These are phyloP conservation scores for Gracilinanus agilis DNA, from an alignment of 2,113 vertebrate genomes.

Conservation along the genomic window DNA sequence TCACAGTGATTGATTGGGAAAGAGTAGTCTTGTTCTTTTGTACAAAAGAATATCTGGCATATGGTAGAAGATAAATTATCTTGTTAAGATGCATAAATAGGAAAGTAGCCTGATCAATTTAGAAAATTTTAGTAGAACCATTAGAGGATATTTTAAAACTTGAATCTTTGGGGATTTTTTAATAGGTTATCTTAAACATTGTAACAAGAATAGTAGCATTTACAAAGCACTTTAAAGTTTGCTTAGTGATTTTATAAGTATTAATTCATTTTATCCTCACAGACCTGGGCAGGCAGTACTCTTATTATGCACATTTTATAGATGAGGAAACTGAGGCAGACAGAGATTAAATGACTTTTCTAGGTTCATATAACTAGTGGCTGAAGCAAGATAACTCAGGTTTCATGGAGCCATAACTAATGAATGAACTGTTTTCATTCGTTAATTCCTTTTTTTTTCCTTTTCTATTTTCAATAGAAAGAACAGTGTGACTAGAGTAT, in stretches of 20 bases:
- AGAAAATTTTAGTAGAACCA: not conserved
- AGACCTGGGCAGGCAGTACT: not conserved
- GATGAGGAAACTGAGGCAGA: not conserved
- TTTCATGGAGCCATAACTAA: not conserved
- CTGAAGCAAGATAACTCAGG: not conserved
- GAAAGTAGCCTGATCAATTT: not conserved
- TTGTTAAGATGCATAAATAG: not conserved
- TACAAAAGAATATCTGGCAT: not conserved
- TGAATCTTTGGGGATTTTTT: not conserved
- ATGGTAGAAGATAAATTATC: not conserved
- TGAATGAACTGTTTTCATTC: not conserved
- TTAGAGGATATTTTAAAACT: not conserved
- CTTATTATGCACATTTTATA: not conserved
- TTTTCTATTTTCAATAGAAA: not conserved
- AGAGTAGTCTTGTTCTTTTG: not conserved
- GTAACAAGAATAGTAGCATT: not conserved
- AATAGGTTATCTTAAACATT: not conserved
- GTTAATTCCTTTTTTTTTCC: not conserved
- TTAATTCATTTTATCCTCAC: not conserved
- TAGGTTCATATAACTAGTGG: not conserved
- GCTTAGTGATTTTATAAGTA: not conserved
- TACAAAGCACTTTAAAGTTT: not conserved
- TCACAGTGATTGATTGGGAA: not conserved
- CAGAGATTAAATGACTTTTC: not conserved
- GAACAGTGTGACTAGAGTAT: not conserved